Evolutionary conservation across 92 coral and sea anemone genomes (phyloP).

Genomic region (Ricordea florida): DNA sequence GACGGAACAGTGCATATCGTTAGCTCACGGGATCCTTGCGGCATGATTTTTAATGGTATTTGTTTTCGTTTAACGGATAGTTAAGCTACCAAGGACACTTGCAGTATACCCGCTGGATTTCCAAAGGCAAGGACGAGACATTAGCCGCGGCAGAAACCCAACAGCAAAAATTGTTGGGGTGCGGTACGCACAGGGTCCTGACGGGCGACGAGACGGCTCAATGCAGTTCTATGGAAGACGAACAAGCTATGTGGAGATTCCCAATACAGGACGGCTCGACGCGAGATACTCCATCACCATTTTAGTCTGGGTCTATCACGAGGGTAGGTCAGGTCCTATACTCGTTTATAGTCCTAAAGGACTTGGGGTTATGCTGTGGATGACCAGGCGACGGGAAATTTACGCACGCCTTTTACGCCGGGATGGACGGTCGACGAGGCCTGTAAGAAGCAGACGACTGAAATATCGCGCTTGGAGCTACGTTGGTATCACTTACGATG

Average conservation of each 20-base stretch:
- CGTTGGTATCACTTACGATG: constrained; percentile 71
- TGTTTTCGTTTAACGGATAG: background rate
- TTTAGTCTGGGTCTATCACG: constrained; percentile 69
- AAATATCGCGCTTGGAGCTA: constrained; percentile 69
- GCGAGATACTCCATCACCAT: constrained; percentile 72
- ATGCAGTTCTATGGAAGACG: constrained; percentile 51
- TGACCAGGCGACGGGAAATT: constrained; percentile 31
- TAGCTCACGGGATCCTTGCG: too few species aligned
- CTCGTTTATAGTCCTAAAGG: constrained; percentile 55
- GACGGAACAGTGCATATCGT: too few species aligned
- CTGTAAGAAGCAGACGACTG: constrained; percentile 33
- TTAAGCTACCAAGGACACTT: constrained; percentile 38
- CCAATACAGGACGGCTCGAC: constrained; percentile 64
- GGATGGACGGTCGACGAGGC: constrained; percentile 12
- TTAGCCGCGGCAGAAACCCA: constrained; percentile 55
- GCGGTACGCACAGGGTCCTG: constrained; percentile 60
- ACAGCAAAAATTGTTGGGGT: constrained; percentile 50
- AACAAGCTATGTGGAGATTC: constrained; percentile 70
- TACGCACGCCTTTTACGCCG: constrained; percentile 64
- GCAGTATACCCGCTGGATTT: constrained; percentile 63
- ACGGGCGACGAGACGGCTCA: constrained; percentile 65
- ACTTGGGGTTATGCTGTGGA: constrained; percentile 63
- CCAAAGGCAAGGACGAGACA: constrained; percentile 50
- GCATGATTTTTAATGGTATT: background rate
- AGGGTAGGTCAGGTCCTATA: constrained; percentile 59